phyloP scores from a whole-genome alignment of 2,888 invertebrate genomes.

The Sphecodes monilicornis region DNA sequence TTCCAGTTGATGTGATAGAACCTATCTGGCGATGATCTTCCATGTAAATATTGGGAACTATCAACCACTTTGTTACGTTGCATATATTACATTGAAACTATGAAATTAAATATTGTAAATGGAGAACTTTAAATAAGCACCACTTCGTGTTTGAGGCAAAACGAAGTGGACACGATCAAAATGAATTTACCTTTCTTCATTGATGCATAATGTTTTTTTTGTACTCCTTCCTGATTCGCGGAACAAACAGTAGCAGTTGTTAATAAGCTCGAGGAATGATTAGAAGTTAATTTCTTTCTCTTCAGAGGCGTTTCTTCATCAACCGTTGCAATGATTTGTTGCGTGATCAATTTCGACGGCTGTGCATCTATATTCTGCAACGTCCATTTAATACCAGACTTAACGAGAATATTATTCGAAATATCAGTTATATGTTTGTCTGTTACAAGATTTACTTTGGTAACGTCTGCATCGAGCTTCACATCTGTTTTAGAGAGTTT shows the following conservation, averaged over 20 bases:
- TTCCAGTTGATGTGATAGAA: slow-evolving; percentile 30
- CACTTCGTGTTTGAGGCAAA: background rate
- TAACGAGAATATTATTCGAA: slow-evolving; percentile 41
- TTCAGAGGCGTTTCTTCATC: slow-evolving; percentile 64
- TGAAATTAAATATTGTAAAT: background rate
- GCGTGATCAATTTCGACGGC: slow-evolving; percentile 37
- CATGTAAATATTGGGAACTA: slow-evolving; percentile 21
- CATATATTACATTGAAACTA: background rate
- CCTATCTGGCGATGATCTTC: slow-evolving; percentile 41
- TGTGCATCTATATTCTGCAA: slow-evolving; percentile 37
- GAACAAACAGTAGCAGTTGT: slow-evolving; percentile 48
- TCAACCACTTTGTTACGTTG: background rate
- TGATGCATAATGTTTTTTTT: slow-evolving; percentile 41
- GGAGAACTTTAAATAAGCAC: background rate
- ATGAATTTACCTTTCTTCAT: slow-evolving; percentile 9
- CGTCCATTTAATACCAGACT: slow-evolving; percentile 43
- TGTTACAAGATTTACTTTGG: slow-evolving; percentile 23
- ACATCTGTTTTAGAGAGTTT: slow-evolving; percentile 34
- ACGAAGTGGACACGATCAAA: background rate
- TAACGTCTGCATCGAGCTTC: slow-evolving; percentile 25
- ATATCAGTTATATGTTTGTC: slow-evolving; percentile 31
- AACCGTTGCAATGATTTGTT: slow-evolving; percentile 21
- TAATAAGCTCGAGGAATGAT: slow-evolving; percentile 39
- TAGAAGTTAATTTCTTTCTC: slow-evolving; percentile 62
- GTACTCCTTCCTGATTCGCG: slow-evolving; percentile 46